These are phyloP conservation scores for Darevskia nairensis DNA, from an alignment of 2,797 vertebrate genomes.

Conservation along the genomic window DNA sequence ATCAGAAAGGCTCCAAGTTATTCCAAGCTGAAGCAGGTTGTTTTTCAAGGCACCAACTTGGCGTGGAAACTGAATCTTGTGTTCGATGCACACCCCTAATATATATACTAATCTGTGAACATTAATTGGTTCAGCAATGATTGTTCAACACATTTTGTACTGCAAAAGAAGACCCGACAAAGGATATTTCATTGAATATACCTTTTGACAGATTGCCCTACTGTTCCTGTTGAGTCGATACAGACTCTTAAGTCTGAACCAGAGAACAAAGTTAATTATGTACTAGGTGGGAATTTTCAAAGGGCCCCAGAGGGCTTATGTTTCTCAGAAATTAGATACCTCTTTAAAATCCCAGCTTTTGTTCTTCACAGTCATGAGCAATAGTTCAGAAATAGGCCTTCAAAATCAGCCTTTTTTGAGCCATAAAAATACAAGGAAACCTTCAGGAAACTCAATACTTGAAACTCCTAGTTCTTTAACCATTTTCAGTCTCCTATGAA, in stretches of 20 bases:
- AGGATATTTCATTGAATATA: background rate
- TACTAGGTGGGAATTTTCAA: background rate
- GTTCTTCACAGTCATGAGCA: background rate
- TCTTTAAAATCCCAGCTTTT: constrained; percentile 15
- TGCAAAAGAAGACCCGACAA: constrained; percentile 12
- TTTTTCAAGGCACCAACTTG: too few species aligned
- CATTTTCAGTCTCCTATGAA: background rate
- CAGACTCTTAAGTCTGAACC: constrained; percentile 6
- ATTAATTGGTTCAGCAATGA: constrained; percentile 20
- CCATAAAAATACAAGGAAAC: background rate
- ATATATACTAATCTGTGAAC: background rate
- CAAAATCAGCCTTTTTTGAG: constrained; percentile 6
- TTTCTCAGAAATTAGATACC: constrained; percentile 3
- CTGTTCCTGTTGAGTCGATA: background rate
- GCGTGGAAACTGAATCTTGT: too few species aligned
- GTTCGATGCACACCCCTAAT: background rate
- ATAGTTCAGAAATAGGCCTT: constrained; percentile 18
- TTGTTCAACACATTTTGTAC: background rate
- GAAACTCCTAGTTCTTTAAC: constrained; percentile 16
- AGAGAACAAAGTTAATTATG: constrained; percentile 8
- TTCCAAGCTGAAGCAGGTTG: too few species aligned
- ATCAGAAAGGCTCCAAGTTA: too few species aligned
- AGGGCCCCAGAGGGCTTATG: background rate
- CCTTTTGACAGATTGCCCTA: background rate
- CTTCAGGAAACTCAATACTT: background rate